Evolutionary conservation across 1,140 invertebrate genomes (phyloP).

Genomic region (Diuraphis noxia): DNA sequence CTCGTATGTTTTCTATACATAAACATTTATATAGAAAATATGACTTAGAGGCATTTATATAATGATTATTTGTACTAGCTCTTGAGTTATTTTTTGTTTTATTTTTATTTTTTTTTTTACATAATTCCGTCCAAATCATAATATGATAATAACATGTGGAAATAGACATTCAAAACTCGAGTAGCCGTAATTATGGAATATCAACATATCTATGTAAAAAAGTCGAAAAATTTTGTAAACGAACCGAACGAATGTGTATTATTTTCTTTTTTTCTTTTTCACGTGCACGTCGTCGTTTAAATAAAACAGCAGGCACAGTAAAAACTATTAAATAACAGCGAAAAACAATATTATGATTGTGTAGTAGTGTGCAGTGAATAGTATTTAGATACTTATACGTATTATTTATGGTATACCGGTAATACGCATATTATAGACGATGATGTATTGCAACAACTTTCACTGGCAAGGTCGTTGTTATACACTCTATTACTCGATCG

Average conservation of each 20-base stretch:
- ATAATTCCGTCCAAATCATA: neutral
- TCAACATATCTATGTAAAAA: neutral
- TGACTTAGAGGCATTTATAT: neutral
- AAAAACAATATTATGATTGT: conserved; percentile 5
- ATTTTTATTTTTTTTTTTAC: neutral
- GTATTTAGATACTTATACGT: neutral
- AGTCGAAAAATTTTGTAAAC: neutral
- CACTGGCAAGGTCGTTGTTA: conserved; percentile 47
- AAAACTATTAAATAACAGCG: conserved; percentile 8
- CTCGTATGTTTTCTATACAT: neutral
- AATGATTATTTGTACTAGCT: neutral
- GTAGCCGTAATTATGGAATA: neutral
- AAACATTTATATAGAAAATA: neutral
- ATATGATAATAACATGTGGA: too few relatives aligned
- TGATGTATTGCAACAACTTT: conserved; percentile 46
- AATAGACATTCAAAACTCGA: neutral
- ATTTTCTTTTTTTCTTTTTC: neutral
- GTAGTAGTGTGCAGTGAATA: neutral
- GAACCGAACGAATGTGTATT: neutral
- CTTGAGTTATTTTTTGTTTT: neutral
- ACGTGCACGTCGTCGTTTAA: neutral
- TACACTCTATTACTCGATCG: neutral
- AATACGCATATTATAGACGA: too few relatives aligned
- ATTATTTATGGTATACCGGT: neutral
- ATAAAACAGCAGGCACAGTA: neutral